These are phyloP conservation scores for Medauroidea extradentata DNA, from an alignment of 1,140 invertebrate genomes.

Conservation along the genomic window DNA sequence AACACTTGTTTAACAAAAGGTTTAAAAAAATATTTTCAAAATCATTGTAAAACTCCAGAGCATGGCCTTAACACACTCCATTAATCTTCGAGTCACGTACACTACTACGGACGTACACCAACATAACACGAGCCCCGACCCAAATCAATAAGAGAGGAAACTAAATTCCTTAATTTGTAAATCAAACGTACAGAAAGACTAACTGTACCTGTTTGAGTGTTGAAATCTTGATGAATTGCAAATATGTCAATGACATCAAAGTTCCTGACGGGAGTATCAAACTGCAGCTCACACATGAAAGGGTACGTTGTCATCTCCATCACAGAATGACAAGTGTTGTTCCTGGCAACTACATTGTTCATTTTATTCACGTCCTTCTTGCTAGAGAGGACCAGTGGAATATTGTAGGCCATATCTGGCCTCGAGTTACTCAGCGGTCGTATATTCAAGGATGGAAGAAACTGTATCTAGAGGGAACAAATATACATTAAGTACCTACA, in stretches of 20 bases:
- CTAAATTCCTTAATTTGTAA: too few relatives aligned
- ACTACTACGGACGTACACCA: too few relatives aligned
- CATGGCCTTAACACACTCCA: too few relatives aligned
- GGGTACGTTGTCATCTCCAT: constrained; percentile 41
- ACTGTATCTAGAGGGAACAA: too few relatives aligned
- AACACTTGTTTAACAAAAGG: too few relatives aligned
- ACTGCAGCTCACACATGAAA: constrained; percentile 44
- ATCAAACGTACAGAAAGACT: too few relatives aligned
- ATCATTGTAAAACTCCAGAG: too few relatives aligned
- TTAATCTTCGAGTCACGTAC: too few relatives aligned
- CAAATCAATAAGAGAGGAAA: too few relatives aligned
- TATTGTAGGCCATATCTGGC: constrained; percentile 29
- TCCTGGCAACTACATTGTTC: constrained; percentile 42
- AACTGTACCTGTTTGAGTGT: constrained; percentile 41
- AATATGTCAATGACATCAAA: constrained; percentile 44
- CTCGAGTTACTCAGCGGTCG: constrained; percentile 8
- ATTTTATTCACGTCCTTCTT: constrained; percentile 43
- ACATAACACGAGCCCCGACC: too few relatives aligned
- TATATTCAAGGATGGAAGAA: neutral
- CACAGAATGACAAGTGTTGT: constrained; percentile 25
- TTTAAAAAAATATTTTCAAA: too few relatives aligned
- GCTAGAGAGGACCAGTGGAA: constrained; percentile 36
- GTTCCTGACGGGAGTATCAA: constrained; percentile 30
- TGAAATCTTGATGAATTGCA: constrained; percentile 44
- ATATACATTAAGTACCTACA: too few relatives aligned